These are phyloP conservation scores for Pangasius sanitwongsei DNA, from an alignment of 2,797 vertebrate genomes.

Conservation along the genomic window DNA sequence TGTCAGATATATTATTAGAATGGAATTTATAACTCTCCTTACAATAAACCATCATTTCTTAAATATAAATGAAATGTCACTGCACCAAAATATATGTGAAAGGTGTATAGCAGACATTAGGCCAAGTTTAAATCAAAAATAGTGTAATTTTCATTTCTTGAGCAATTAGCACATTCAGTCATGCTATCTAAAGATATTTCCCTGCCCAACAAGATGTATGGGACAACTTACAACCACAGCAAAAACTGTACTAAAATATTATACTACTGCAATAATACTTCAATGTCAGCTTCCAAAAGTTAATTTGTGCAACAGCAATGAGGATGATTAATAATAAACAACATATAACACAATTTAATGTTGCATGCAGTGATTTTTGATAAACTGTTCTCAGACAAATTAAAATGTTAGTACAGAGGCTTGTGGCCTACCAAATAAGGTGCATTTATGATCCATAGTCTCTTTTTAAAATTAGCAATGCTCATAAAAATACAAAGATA, in stretches of 20 bases:
- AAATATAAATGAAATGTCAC: background rate
- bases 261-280: background rate
- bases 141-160: background rate
- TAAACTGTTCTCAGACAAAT: background rate
- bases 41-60: background rate
- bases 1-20: background rate
- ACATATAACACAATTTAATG: background rate
- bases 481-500: background rate
- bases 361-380: background rate
- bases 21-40: background rate
- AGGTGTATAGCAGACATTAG: background rate
- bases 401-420: background rate
- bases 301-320: background rate
- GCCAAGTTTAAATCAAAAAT: constrained; percentile 4
- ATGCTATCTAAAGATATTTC: background rate
- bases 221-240: background rate
- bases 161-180: background rate
- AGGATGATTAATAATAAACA: background rate
- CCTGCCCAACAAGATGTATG: background rate
- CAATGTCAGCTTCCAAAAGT: background rate
- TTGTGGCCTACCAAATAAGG: background rate
- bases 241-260: background rate
- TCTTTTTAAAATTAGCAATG: background rate
- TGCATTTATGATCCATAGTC: constrained; percentile 2
- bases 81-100: background rate